These are phyloP conservation scores for Fringilla coelebs DNA, from an alignment of 2,797 vertebrate species.

Conservation along the genomic window DNA sequence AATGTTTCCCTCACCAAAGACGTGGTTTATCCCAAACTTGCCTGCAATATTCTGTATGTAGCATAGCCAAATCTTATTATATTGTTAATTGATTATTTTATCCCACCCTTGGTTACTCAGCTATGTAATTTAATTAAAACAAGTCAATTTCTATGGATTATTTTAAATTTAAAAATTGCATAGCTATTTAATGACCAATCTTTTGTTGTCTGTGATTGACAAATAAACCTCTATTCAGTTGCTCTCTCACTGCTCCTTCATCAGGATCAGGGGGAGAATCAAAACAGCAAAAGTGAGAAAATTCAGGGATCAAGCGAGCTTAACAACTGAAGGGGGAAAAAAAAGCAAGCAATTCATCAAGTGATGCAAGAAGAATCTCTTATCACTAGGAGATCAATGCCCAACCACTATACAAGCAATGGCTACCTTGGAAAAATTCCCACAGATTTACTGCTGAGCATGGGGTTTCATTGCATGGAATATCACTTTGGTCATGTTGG, in stretches of 20 bases:
- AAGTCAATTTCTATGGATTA: not conserved
- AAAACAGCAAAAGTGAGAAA: not conserved
- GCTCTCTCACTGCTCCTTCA: accelerated
- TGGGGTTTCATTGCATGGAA: not conserved
- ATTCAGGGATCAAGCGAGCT: not conserved
- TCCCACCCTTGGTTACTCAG: not conserved
- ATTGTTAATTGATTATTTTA: not conserved
- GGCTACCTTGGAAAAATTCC: not conserved
- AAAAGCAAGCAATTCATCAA: not conserved
- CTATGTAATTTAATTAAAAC: not conserved
- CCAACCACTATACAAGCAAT: accelerated
- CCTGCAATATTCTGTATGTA: not conserved
- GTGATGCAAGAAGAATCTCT: not conserved
- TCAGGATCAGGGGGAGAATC: not conserved
- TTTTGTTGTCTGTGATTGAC: not conserved
- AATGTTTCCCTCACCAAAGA: not conserved
- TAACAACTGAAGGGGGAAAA: not conserved
- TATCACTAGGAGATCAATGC: not conserved
- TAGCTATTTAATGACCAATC: not conserved
- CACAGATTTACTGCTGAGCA: not conserved
- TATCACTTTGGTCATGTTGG: not conserved
- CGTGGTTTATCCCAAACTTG: not conserved
- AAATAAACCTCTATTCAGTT: not conserved
- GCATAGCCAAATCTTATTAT: not conserved
- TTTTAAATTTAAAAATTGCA: not conserved